Evolutionary conservation across 2,797 vertebrate species (phyloP).

Genomic region (Liasis olivaceus): DNA sequence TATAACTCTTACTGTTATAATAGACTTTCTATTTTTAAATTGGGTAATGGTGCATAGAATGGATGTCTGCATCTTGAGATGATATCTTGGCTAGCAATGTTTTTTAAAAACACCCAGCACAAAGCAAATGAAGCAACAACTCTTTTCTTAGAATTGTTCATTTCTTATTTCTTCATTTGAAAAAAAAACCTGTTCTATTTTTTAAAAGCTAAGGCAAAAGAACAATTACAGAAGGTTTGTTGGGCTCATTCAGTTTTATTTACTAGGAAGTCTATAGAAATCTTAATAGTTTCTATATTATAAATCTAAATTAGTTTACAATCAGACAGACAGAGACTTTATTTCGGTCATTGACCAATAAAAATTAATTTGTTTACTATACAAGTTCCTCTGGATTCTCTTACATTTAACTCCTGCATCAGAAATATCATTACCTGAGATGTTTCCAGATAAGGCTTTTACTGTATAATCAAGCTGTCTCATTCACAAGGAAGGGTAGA

Average conservation of each 20-base stretch:
- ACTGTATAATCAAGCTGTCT: neutral
- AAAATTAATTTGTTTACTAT: slow-evolving; percentile 20
- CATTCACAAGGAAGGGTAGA: neutral
- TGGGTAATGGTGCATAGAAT: slow-evolving; percentile 63
- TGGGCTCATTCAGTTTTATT: neutral
- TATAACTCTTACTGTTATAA: slow-evolving; percentile 53
- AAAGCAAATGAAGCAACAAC: slow-evolving; percentile 36
- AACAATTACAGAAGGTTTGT: neutral
- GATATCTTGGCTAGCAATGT: slow-evolving; percentile 56
- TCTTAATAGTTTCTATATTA: neutral
- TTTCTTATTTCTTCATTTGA: neutral
- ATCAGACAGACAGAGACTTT: too few species aligned
- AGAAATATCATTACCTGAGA: neutral
- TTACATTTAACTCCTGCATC: neutral
- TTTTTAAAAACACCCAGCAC: slow-evolving; percentile 51
- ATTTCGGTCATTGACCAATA: too few species aligned
- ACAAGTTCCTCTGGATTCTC: neutral
- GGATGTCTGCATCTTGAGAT: slow-evolving; percentile 64
- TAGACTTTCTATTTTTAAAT: slow-evolving; percentile 54
- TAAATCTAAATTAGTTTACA: too few species aligned
- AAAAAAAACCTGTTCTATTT: neutral
- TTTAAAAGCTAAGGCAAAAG: slow-evolving; percentile 8
- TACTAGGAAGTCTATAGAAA: slow-evolving; percentile 3
- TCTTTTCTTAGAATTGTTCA: neutral
- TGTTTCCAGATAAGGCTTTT: neutral